Base-by-base conservation (phyloP, 2,888 invertebrate genomes). In the Cheilosia grossa region DNA sequence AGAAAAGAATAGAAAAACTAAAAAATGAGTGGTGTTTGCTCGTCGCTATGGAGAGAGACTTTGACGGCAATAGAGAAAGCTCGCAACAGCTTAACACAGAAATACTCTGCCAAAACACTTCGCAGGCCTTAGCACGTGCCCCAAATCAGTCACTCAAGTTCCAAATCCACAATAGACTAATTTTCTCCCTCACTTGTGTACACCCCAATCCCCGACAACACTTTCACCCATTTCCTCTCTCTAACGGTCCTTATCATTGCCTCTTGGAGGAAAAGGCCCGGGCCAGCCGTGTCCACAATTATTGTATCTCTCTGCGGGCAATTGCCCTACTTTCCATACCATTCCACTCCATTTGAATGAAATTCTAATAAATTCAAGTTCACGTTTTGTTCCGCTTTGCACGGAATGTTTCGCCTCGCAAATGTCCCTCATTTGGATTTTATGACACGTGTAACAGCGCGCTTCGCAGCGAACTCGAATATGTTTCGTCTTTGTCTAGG, bases 391-490 rank as follows among this genome's bases (percentile, higher is more conserved):
- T 75, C 75, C 75, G 81, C 81, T 75, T 53, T 40, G 66, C 75
- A 61, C 64, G 59, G 40, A 70, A 64, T 64, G 63, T 77, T 81
- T 75, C 59, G 72, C 72, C 54, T 72, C 61, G 67, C 85, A 77
- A 75, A 75, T 77, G 75, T 63, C 27, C 72, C 61, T 67, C 85
- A 75, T 85, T 85, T 72, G 61, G 61, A 72, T 85, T 85, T 85
- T 85, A 85, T 85, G 85, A 81, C 66, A 85, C 85, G 85, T 85
- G 85, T 85, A 85, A 81, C 81, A 75, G 70, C 64, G 51, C 80
- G 58, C 69, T 54, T 51, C 37, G 67, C 73, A 69, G 69, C 58
- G 19, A 64, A 53, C 74, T 70, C 54, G 56, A 83, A 75, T 80
- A 80, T 73, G 75, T 58, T 64, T 49, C 40, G 24, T 54, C 51